These are phyloP conservation scores for Acestrorhynchus altus DNA, from an alignment of 2,797 vertebrate genomes.

Conservation along the genomic window DNA sequence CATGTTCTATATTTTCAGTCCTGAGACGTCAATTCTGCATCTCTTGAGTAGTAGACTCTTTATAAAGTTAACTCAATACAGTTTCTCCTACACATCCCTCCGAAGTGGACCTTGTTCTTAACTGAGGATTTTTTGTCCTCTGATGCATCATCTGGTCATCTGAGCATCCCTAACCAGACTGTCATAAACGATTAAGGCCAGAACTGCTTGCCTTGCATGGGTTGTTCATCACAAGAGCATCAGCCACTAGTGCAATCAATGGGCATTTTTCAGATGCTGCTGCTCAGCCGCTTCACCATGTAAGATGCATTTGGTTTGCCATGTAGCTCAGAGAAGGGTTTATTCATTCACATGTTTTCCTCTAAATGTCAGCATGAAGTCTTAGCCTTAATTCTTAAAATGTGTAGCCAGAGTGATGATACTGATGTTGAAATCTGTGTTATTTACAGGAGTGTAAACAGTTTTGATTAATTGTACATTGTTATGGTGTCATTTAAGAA, in stretches of 20 bases:
- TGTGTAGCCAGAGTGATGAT: not conserved
- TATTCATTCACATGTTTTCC: conserved; percentile 71
- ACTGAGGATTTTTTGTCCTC: conserved; percentile 59
- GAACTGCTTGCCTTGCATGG: conserved; percentile 79
- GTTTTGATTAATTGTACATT: no score
- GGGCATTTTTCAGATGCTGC: conserved; percentile 77
- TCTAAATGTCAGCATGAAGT: conserved; percentile 65
- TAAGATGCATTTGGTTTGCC: conserved; percentile 82
- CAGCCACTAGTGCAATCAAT: conserved; percentile 76
- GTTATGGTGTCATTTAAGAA: no score
- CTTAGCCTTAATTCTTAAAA: not conserved
- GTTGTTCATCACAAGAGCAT: conserved; percentile 78
- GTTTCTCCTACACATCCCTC: not conserved
- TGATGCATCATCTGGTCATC: conserved; percentile 77
- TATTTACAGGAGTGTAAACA: no score
- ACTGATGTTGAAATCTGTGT: not conserved
- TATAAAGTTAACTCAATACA: not conserved
- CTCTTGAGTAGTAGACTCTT: not conserved
- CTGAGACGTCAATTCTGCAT: not conserved
- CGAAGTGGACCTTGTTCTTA: conserved; percentile 29
- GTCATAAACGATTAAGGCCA: conserved; percentile 78
- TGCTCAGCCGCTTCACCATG: conserved; percentile 77
- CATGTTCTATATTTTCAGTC: not conserved
- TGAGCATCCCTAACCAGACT: conserved; percentile 75
- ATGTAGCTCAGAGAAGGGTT: conserved; percentile 73